These are phyloP conservation scores for Laticauda laticaudata DNA, from an alignment of 2,113 vertebrate species.

Conservation along the genomic window DNA sequence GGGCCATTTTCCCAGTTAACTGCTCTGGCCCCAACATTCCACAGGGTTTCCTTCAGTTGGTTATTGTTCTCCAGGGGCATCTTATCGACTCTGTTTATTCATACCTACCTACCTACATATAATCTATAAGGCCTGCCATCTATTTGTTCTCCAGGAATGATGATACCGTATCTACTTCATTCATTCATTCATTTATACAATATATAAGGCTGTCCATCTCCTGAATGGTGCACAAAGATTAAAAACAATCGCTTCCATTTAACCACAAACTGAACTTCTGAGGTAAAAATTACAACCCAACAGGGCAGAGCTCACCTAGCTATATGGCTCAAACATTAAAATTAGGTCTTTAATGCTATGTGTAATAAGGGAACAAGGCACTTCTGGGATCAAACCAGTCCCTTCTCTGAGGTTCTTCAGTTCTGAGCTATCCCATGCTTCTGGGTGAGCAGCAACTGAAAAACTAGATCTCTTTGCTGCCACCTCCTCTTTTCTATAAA, in stretches of 20 bases:
- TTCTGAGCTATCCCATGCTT: background rate
- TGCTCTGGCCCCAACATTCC: background rate
- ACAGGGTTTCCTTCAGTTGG: background rate
- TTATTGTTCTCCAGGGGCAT: background rate
- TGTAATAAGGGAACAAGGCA: background rate
- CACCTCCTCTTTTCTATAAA: background rate
- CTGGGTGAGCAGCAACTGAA: background rate
- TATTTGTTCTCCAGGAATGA: background rate
- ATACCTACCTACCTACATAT: background rate
- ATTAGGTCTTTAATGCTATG: background rate
- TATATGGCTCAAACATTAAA: background rate
- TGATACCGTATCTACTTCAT: background rate
- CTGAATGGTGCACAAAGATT: background rate
- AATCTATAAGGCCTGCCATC: background rate
- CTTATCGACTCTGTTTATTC: background rate
- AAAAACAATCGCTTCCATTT: background rate
- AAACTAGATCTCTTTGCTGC: background rate
- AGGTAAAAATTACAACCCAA: background rate
- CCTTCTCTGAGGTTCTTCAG: background rate
- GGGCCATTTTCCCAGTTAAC: background rate
- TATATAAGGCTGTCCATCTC: background rate
- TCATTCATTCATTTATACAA: background rate
- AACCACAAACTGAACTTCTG: background rate
- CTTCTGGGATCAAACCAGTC: background rate
- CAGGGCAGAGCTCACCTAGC: background rate